Base-by-base conservation (phyloP, 2,797 vertebrate genomes). In the Centropyge bicolor region DNA sequence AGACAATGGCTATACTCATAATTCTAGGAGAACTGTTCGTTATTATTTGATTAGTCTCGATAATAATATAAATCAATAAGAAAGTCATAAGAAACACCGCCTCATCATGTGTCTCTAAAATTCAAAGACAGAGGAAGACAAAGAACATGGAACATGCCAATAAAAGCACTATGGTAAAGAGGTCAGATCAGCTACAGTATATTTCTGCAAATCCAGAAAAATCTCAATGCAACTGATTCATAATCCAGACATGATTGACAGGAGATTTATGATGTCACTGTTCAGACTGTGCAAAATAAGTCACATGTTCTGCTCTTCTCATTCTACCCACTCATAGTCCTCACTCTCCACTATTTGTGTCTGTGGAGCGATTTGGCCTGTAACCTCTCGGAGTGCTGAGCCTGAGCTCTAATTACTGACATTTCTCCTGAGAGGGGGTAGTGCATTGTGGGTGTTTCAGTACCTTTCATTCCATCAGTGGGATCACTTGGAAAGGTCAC, bases 401-500 rank as follows among this genome's bases (percentile, higher is more conserved):
- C 16, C 66, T 59, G 48, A 81, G 73, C 76, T 77, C 81, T 88
- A 89, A 89, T 91, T 89, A 91, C 82, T 89, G 84, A 86, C 86
- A 91, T 88, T 89, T 88, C 82, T 83, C 85, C 67, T 52, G 75
- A 88, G 89, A 86, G 81, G 55, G 61, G 65, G 76, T 38, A 46
- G 68, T 77, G 84, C 74, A 63, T 77, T 82, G 80, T 85, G 79
- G 87, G 75, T 76, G 72, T 82, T 85, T 78, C 85, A 68, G 69
- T 70, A 78, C 83, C 89, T 88, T 92, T 92, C 85, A 86, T 88
- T 91, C 80, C 79, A 84, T 91, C 91, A 84, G 71, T 75, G 68
- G 78, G 77, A 83, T 78, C 74, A 74, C 71, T 74, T 72, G 74
- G 80, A 92, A 92, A 93, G 90, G 90, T 91, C 91, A 92, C 83